Evolutionary conservation across 1,140 invertebrate genomes (phyloP).

Genomic region (Bombus balteatus): DNA sequence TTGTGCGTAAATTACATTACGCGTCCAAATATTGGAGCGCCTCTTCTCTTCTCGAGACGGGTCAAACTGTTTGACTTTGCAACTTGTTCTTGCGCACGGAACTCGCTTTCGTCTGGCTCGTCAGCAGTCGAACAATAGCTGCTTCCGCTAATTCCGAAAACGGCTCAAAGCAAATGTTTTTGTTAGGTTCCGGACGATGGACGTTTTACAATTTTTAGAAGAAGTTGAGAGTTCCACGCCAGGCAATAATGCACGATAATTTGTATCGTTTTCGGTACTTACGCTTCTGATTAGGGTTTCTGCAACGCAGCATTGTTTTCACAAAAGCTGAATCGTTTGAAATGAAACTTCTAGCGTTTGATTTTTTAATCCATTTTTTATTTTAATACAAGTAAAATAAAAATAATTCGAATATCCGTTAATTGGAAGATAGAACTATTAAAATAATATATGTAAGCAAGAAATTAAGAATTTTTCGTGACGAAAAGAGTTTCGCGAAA

Average conservation of each 20-base stretch:
- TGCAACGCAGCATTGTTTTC: no score
- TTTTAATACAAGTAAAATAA: no score
- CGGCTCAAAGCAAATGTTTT: slow-evolving; percentile 39
- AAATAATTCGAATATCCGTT: no score
- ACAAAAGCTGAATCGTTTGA: no score
- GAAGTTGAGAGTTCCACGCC: no score
- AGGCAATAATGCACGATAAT: no score
- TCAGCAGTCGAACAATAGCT: slow-evolving; percentile 32
- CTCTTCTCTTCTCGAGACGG: slow-evolving; percentile 31
- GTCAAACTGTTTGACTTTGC: slow-evolving; percentile 69
- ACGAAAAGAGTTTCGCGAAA: not conserved
- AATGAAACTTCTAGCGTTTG: no score
- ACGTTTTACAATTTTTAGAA: no score
- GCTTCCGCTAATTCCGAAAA: slow-evolving; percentile 51
- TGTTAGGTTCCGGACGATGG: no score
- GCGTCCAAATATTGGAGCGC: slow-evolving; percentile 67
- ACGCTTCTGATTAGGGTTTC: no score
- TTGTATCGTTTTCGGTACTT: no score
- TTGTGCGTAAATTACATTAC: slow-evolving; percentile 62
- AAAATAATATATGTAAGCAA: no score
- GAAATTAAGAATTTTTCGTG: not conserved
- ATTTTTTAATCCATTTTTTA: not conserved
- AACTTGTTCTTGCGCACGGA: slow-evolving; percentile 41
- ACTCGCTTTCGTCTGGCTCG: slow-evolving; percentile 18
- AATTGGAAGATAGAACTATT: fast-evolving